Evolutionary conservation across 92 coral and sea anemone species (phyloP).

Genomic region (Zoanthus solanderi): DNA sequence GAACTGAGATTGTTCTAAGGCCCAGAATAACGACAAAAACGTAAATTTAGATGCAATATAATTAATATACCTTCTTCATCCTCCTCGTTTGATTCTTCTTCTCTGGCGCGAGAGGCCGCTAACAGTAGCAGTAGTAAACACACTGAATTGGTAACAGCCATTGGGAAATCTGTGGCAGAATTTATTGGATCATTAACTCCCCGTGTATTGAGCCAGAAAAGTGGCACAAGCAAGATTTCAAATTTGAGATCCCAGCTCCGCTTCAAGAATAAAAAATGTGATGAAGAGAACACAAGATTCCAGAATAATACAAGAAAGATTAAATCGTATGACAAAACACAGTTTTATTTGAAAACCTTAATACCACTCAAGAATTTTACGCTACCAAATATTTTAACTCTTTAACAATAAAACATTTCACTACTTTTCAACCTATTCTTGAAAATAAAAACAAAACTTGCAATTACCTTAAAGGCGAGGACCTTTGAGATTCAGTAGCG

Average conservation of each 20-base stretch:
- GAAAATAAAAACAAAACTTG: background rate
- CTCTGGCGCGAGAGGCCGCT: conserved; percentile 11
- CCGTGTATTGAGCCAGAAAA: background rate
- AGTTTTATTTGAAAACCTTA: background rate
- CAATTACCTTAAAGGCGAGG: conserved; percentile 1
- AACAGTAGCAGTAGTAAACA: conserved; percentile 24
- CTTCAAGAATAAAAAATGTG: background rate
- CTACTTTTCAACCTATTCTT: background rate
- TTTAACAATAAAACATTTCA: background rate
- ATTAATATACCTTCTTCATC: conserved; percentile 7
- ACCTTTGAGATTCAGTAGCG: conserved; percentile 9
- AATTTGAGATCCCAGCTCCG: background rate
- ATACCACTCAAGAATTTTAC: background rate
- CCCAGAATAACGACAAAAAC: background rate
- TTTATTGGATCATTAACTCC: background rate
- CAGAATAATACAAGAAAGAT: background rate
- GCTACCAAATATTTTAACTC: background rate
- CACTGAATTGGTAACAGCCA: conserved; percentile 17
- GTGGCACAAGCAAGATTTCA: background rate
- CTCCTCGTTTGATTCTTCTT: background rate
- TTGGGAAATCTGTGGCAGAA: conserved; percentile 11
- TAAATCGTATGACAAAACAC: background rate
- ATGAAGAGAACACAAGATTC: background rate
- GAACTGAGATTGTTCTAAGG: no score
- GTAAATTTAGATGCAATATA: background rate